Evolutionary conservation across 2,888 invertebrate species (phyloP), one percentile per base, ranked within the genome.

Genomic region (Acanthosepion esculentum): DNA sequence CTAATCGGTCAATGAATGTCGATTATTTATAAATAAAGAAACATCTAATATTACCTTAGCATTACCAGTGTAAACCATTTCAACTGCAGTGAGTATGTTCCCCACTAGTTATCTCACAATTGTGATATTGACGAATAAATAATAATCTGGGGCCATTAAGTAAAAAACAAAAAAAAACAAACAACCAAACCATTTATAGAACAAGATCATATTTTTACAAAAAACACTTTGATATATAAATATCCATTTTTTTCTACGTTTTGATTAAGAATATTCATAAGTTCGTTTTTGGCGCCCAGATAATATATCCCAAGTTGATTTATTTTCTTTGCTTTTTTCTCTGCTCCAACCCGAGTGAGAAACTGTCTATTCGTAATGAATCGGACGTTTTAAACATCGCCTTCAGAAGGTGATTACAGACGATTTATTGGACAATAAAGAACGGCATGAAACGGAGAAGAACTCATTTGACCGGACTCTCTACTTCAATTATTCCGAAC

Each of bases 361-460:
- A 78, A 78, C 6, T n/a, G 78, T 29, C 78, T 12, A 29, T 78
- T 29, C 78, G 78, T 78, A 78, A 78, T 78, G 78, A 78, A 78
- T 78, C 10, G 26, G 10, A 29, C 29, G 78, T 78, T 78, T 78
- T 78, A 78, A 78, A 78, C 10, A 26, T 78, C 10, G 78, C 78
- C n/a, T 6, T 29, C 29, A 0, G n/a, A 29, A 29, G 78, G 78
- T 78, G 78, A 78, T 78, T 78, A 78, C 29, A 78, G 78, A 78
- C 78, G 29, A 78, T 78, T 78, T 78, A 78, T 78, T 78, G 78
- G 78, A 78, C 78, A 78, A 78, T 78, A 78, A 78, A 78, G 41
- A 78, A 78, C 29, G 78, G n/a, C 78, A 78, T 6, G 78, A 78
- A 78, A 29, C 26, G 78, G 78, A 5, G 10, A n/a, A 78, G 64